phyloP scores from a whole-genome alignment of 30 jellyfish, hydroid and myxozoan genomes.

The Chrysaora quinquecirrha region DNA sequence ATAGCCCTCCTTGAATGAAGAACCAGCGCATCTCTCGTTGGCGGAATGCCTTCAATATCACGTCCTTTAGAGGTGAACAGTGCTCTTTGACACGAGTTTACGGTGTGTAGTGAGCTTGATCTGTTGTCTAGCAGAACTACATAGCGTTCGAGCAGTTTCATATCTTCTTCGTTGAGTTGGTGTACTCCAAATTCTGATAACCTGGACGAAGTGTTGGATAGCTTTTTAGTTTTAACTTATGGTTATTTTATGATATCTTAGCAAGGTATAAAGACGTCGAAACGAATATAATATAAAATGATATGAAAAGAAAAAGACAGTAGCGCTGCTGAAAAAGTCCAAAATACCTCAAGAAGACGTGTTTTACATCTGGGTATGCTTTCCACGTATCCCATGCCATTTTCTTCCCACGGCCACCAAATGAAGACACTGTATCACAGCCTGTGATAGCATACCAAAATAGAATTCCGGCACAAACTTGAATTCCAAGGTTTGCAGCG shows the following conservation, averaged over 20 bases:
- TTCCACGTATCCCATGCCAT: conserved; percentile 61
- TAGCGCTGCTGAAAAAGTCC: conserved; percentile 1
- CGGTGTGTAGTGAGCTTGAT: conserved; percentile 54
- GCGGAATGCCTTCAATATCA: conserved; percentile 27
- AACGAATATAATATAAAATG: neutral
- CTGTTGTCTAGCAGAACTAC: conserved; percentile 45
- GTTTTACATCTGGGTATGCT: conserved; percentile 40
- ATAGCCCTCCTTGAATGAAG: conserved; percentile 31
- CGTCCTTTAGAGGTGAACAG: conserved; percentile 32
- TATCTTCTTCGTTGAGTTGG: neutral
- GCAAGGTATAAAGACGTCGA: conserved; percentile 17
- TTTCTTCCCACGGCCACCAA: conserved; percentile 54
- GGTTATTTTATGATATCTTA: conserved; percentile 21
- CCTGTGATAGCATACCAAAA: conserved; percentile 33
- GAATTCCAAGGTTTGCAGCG: conserved; percentile 41
- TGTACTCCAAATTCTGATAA: neutral
- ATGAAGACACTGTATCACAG: conserved; percentile 52
- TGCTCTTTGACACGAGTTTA: conserved; percentile 47
- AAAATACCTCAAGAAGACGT: conserved; percentile 48
- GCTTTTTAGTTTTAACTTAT: neutral
- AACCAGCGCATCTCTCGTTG: conserved; percentile 31
- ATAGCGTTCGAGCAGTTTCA: conserved; percentile 13
- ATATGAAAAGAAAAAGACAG: neutral
- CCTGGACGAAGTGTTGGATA: conserved; percentile 1
- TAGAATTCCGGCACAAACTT: conserved; percentile 39